These are phyloP conservation scores for Clanis bilineata DNA, from an alignment of 2,888 invertebrate genomes.

Conservation along the genomic window DNA sequence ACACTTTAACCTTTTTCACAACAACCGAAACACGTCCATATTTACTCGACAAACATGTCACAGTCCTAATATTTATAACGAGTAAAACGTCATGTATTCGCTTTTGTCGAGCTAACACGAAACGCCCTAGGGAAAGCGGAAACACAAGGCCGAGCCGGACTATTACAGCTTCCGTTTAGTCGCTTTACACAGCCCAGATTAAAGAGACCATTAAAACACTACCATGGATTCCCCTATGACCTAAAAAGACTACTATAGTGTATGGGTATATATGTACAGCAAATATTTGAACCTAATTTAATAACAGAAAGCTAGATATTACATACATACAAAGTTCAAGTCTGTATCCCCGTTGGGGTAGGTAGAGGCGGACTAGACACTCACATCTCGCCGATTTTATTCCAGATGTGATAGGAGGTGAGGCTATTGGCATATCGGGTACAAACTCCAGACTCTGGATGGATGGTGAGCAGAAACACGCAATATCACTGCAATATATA, in stretches of 20 bases:
- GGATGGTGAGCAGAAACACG: too few species aligned
- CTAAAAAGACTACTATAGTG: neutral
- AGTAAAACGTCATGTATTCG: neutral
- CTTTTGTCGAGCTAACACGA: neutral
- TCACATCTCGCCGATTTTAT: too few species aligned
- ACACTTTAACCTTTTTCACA: neutral
- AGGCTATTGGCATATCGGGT: too few species aligned
- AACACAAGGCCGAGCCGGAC: constrained; percentile 9
- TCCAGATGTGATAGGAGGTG: too few species aligned
- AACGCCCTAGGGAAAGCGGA: constrained; percentile 7
- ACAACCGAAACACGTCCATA: neutral
- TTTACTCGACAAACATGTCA: neutral
- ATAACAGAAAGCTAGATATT: too few species aligned
- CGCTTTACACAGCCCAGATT: constrained; percentile 20
- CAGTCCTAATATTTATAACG: neutral
- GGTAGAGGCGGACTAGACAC: too few species aligned
- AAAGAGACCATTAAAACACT: constrained; percentile 22
- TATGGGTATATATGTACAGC: neutral
- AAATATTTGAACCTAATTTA: too few species aligned
- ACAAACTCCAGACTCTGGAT: too few species aligned
- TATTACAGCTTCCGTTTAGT: constrained; percentile 16
- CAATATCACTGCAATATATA: too few species aligned
- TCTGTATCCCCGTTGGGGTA: too few species aligned
- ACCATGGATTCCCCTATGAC: neutral
- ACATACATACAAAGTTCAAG: too few species aligned